Evolutionary conservation across 2,888 invertebrate genomes (phyloP).

Genomic region (Melieria picta): DNA sequence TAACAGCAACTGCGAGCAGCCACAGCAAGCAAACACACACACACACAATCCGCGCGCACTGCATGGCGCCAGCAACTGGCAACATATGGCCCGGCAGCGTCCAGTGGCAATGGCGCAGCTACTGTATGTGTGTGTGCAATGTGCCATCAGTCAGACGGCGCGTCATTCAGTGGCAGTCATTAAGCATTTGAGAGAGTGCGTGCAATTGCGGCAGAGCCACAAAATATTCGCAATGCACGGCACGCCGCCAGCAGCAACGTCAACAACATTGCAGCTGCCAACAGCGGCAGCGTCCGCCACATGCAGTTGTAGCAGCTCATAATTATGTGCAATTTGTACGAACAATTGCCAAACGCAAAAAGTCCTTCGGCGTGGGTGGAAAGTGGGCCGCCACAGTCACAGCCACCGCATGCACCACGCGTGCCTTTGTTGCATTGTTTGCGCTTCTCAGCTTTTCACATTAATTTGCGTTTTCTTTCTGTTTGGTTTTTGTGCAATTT

Average conservation of each 20-base stretch:
- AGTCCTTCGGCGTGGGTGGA: not conserved
- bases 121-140: too few species aligned
- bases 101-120: too few species aligned
- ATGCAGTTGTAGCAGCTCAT: not conserved
- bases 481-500: not conserved
- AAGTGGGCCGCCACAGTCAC: not conserved
- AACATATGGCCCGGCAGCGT: constrained; percentile 7
- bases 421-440: not conserved
- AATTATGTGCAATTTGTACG: constrained; percentile 29
- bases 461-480: not conserved
- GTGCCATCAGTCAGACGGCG: too few species aligned
- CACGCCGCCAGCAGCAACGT: not conserved
- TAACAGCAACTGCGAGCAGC: not conserved
- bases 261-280: constrained; percentile 12
- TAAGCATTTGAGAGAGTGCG: constrained; percentile 28
- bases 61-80: not conserved
- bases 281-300: constrained; percentile 16
- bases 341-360: constrained; percentile 12
- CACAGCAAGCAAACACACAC: not conserved
- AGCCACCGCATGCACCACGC: not conserved
- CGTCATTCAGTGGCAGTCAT: not conserved
- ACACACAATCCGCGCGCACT: not conserved
- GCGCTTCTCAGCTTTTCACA: not conserved
- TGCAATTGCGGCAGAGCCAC: constrained; percentile 21
- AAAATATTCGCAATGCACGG: not conserved